These are phyloP conservation scores for Exocentrus adspersus DNA, from an alignment of 2,888 invertebrate species.

Conservation along the genomic window DNA sequence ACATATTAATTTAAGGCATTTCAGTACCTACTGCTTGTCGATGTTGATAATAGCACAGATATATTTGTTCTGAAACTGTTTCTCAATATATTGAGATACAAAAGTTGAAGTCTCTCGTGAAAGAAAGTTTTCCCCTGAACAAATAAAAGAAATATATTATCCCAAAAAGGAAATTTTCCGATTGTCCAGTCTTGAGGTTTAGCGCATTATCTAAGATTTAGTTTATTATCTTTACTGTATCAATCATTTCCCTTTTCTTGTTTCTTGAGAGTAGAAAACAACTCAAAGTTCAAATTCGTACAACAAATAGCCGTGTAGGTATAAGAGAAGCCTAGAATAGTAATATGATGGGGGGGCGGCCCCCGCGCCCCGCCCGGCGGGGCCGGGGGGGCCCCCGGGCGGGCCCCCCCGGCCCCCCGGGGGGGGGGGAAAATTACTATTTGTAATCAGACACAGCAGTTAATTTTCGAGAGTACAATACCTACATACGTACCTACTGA, in stretches of 20 bases:
- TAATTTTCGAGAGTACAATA: no score
- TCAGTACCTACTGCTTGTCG: background rate
- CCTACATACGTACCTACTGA: no score
- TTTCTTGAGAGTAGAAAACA: background rate
- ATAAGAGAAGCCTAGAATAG: no score
- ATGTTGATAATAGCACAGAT: background rate
- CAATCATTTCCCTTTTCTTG: constrained; percentile 18
- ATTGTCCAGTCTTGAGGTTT: constrained; percentile 21
- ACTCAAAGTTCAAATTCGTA: background rate
- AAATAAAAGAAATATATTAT: constrained; percentile 15
- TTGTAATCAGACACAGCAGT: no score
- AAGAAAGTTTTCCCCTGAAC: constrained; percentile 4
- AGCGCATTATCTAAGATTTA: constrained; percentile 16
- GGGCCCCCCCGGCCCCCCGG: no score
- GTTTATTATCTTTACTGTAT: constrained; percentile 25
- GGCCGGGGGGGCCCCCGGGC: no score
- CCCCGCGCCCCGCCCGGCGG: no score
- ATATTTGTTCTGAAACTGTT: background rate
- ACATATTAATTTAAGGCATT: background rate
- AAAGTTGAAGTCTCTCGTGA: background rate
- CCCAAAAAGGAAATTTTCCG: constrained; percentile 15
- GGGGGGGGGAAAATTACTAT: no score
- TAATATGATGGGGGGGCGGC: no score
- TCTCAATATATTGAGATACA: background rate
- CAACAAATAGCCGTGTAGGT: no score